Conservation (phyloP, 2,888 invertebrate genomes). For the Nesidiocoris tenuis region DNA sequence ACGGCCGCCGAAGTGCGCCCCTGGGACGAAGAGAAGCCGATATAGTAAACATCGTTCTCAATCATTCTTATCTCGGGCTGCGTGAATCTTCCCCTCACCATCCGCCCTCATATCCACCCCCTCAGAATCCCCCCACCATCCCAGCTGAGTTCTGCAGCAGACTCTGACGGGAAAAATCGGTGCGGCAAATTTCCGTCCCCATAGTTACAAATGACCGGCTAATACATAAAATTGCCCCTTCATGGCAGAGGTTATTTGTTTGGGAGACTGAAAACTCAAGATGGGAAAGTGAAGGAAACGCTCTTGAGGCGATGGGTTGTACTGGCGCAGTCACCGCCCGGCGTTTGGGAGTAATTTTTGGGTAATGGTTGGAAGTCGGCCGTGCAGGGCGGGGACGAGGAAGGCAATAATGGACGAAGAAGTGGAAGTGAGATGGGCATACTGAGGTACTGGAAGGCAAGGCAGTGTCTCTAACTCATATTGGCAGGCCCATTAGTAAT, state of each 20-base stretch:
- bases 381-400: neutral
- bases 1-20: slow-evolving; percentile 3
- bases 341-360: slow-evolving; percentile 26
- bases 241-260: slow-evolving; percentile 20
- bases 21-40: neutral
- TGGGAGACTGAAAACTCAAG: slow-evolving; percentile 1
- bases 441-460: neutral
- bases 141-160: neutral
- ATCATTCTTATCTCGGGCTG: slow-evolving; percentile 32
- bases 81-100: neutral
- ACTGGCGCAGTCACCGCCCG: neutral
- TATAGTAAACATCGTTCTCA: slow-evolving; percentile 37
- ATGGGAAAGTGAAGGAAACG: slow-evolving; percentile 3
- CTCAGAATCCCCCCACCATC: neutral
- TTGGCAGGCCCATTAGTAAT: slow-evolving; percentile 42
- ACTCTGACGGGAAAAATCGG: slow-evolving; percentile 12
- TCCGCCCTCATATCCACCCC: neutral
- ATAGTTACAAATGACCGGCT: slow-evolving; percentile 24
- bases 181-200: slow-evolving; percentile 4
- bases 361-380: slow-evolving; percentile 22
- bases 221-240: slow-evolving; percentile 30
- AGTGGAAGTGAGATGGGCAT: slow-evolving; percentile 3
- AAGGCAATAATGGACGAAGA: slow-evolving; percentile 37
- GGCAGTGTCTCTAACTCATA: slow-evolving; percentile 36
- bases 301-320: slow-evolving; percentile 18